Evolutionary conservation across 2,888 invertebrate genomes (phyloP), one percentile per base, ranked within the genome.

Genomic region (Arrhopalites spinosus): DNA sequence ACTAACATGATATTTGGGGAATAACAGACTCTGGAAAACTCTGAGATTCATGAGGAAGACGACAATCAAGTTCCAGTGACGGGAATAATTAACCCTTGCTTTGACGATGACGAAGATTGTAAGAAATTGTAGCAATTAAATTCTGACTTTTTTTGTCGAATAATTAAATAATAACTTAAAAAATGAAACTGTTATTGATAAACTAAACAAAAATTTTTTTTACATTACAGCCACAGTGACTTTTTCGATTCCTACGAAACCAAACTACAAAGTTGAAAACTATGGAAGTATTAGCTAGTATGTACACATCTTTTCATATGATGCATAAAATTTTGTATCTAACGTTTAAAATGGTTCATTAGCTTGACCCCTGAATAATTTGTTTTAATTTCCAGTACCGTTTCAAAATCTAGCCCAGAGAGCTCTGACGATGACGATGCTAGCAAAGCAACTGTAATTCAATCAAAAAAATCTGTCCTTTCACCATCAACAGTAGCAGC

Each of bases 11-110:
- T 64, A 5, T 47, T 15, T 68, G 25, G 23, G 25, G 29, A 7
- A 45, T 43, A 45, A 47, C 25, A 72, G 73, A 29, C 75, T 2
- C 27, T 75, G 17, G 75, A 75, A 30, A 75, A 61, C 17, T 75
- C 70, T n/a, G 75, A 75, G 36, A 69, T 75, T 53, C 61, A 70
- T 25, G 75, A 75, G 64, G 70, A 70, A 43, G 59, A 36, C 11
- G 67, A 50, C 3, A 59, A 67, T 2, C 29, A 68, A 23, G 66
- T 66, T 8, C 25, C 66, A 45, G 66, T 43, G n/a, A 66, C 43
- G 20, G 66, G 43, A n/a, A 83, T 83, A 25, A 80, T 80, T 61
- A 83, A 83, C 59, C 81, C 81, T 23, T 81, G 79, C 3, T 83
- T 83, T 73, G 81, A 83, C 69, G 81, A 80, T 61, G 83, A 83